Evolutionary conservation across 2,113 vertebrate genomes (phyloP).

Genomic region (Ailurus styani): DNA sequence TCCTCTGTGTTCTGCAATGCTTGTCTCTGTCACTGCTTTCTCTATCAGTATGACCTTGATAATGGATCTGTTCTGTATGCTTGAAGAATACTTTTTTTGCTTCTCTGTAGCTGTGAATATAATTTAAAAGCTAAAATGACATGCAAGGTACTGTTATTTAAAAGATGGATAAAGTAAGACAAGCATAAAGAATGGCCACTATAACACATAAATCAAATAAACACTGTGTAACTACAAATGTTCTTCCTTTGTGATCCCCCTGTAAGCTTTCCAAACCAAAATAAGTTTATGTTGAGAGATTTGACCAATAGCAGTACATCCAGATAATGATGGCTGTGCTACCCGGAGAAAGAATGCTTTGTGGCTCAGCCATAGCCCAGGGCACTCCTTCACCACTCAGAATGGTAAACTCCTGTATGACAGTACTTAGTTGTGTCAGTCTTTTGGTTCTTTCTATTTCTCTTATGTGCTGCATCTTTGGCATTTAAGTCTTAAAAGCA

Average conservation of each 20-base stretch:
- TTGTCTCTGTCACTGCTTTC: not conserved
- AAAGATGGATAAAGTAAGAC: not conserved
- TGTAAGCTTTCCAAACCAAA: not conserved
- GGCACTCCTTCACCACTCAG: not conserved
- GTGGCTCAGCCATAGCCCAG: not conserved
- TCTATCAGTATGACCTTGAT: not conserved
- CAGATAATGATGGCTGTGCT: too few relatives aligned
- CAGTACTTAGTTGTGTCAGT: too few relatives aligned
- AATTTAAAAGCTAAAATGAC: not conserved
- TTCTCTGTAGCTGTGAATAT: not conserved
- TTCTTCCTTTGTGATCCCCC: not conserved
- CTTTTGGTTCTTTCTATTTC: not conserved
- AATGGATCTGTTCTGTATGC: not conserved
- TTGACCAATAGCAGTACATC: not conserved
- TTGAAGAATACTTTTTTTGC: not conserved
- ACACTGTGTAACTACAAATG: not conserved
- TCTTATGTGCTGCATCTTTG: not conserved
- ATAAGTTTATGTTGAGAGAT: not conserved
- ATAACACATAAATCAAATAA: not conserved
- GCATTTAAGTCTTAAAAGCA: not conserved
- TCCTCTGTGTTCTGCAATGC: not conserved
- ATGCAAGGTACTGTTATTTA: not conserved
- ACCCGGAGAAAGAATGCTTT: not conserved
- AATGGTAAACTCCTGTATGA: accelerated
- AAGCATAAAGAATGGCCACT: not conserved